These are phyloP conservation scores for Liposcelis brunnea DNA, from an alignment of 2,888 invertebrate genomes.

Conservation along the genomic window DNA sequence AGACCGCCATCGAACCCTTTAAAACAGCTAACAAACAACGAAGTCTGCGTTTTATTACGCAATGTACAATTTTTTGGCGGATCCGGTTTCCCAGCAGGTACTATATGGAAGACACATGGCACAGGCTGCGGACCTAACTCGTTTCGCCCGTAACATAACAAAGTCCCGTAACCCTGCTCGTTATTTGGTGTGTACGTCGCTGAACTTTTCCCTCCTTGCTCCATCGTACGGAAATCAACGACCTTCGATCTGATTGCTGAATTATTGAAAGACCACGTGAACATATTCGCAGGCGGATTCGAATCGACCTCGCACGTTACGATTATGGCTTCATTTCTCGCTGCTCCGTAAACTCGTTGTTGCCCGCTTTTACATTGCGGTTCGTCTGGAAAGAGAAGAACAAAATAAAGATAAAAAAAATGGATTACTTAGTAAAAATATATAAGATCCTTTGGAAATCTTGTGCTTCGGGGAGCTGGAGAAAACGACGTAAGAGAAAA, in stretches of 20 bases:
- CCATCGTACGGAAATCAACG: slow-evolving; percentile 19
- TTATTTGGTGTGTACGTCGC: slow-evolving; percentile 24
- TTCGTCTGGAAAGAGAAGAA: slow-evolving; percentile 15
- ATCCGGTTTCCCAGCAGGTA: slow-evolving; percentile 24
- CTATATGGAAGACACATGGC: slow-evolving; percentile 20
- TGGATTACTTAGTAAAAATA: too few relatives aligned
- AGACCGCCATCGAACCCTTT: slow-evolving; percentile 6
- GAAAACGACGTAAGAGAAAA: too few relatives aligned
- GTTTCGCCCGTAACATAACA: slow-evolving; percentile 19
- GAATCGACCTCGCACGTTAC: slow-evolving; percentile 23
- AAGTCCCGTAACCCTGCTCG: slow-evolving; percentile 20
- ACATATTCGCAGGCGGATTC: slow-evolving; percentile 23
- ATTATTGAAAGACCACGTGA: slow-evolving; percentile 27
- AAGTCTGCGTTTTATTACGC: slow-evolving; percentile 22
- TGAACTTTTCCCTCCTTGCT: slow-evolving; percentile 22
- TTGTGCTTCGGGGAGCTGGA: too few relatives aligned
- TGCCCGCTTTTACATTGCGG: slow-evolving; percentile 17
- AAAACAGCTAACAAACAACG: slow-evolving; percentile 15
- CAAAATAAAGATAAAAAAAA: background rate
- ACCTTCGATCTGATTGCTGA: slow-evolving; percentile 16
- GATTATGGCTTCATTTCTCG: slow-evolving; percentile 16
- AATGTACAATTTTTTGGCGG: slow-evolving; percentile 24
- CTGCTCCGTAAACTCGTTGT: slow-evolving; percentile 18
- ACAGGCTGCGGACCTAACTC: slow-evolving; percentile 17
- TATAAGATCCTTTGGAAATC: too few relatives aligned